Evolutionary conservation across 37 sponge, comb jelly and placozoan genomes (phyloP).

Genomic region (Agelas oroides): DNA sequence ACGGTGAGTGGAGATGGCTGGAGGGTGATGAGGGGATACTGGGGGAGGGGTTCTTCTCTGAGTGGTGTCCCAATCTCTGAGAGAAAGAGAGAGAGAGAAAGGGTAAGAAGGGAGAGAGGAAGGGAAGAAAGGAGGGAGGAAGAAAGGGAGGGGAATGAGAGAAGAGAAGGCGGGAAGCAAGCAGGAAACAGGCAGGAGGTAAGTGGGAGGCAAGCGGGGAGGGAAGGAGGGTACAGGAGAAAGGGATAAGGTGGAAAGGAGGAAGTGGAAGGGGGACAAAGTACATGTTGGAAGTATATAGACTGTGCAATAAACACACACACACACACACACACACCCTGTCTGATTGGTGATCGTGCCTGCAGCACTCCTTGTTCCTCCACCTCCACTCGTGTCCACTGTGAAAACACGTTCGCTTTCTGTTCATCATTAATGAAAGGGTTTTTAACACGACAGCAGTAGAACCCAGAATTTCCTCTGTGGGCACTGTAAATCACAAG

Average conservation of each 20-base stretch:
- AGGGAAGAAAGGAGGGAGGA: no score
- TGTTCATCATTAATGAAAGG: slow-evolving; percentile 24
- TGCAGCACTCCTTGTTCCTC: background rate
- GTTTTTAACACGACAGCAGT: slow-evolving; percentile 45
- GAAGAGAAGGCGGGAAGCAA: no score
- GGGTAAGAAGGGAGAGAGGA: no score
- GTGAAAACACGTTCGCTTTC: slow-evolving; percentile 13
- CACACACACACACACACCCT: slow-evolving; percentile 5
- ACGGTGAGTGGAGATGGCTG: slow-evolving; percentile 10
- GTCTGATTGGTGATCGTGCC: background rate
- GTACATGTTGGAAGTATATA: no score
- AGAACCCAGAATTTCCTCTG: slow-evolving; percentile 6
- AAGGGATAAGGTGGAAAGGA: no score
- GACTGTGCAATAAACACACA: no score
- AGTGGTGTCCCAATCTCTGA: no score
- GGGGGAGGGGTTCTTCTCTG: background rate
- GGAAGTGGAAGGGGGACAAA: no score
- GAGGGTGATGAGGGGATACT: slow-evolving; percentile 8
- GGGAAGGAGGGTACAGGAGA: no score
- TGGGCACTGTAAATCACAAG: background rate
- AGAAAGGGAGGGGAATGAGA: no score
- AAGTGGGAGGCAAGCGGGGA: no score
- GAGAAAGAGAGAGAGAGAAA: background rate
- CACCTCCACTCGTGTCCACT: background rate
- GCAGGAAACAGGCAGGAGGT: no score